Percentiles rank a stretch among this genome's conserved stretches.
phyloP scores from a whole-genome alignment of 2,113 vertebrate genomes.

The Brachionichthys hirsutus region DNA sequence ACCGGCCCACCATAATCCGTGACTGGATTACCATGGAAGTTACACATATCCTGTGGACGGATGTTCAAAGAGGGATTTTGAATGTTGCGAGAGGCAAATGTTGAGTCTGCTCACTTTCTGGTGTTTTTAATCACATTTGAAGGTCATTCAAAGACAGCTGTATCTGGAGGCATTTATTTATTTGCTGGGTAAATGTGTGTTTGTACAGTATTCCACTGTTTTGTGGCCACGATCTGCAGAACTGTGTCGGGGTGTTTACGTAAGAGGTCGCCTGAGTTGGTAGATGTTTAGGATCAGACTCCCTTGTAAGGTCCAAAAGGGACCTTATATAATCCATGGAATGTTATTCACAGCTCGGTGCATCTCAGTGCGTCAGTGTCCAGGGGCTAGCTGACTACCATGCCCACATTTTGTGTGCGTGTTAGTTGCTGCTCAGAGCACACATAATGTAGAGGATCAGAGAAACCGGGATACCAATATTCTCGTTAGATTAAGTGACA shows the following conservation, averaged over 20 bases:
- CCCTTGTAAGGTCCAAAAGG: conserved; percentile 29
- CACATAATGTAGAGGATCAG: background rate
- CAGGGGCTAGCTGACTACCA: conserved; percentile 4
- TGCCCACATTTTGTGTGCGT: background rate
- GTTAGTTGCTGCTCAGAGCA: background rate
- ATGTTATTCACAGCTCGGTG: conserved; percentile 47
- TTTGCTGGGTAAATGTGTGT: background rate
- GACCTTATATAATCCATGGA: conserved; percentile 55
- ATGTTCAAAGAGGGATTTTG: background rate
- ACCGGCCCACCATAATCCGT: background rate
- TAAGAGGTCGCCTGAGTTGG: conserved; percentile 32
- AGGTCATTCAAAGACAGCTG: background rate
- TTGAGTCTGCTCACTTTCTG: conserved; percentile 17
- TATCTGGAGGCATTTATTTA: background rate
- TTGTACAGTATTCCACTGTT: conserved; percentile 18
- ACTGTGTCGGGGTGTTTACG: conserved; percentile 32
- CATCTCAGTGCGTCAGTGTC: conserved; percentile 26
- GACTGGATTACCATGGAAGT: background rate
- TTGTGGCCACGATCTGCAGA: conserved; percentile 7
- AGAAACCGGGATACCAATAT: background rate
- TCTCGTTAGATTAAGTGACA: conserved; percentile 7
- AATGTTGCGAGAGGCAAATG: conserved; percentile 16
- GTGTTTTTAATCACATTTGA: conserved; percentile 3
- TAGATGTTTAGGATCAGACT: conserved; percentile 31
- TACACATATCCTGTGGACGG: conserved; percentile 7